phyloP scores from a whole-genome alignment of 1,140 invertebrate species.

The Drosophila mojavensis region DNA sequence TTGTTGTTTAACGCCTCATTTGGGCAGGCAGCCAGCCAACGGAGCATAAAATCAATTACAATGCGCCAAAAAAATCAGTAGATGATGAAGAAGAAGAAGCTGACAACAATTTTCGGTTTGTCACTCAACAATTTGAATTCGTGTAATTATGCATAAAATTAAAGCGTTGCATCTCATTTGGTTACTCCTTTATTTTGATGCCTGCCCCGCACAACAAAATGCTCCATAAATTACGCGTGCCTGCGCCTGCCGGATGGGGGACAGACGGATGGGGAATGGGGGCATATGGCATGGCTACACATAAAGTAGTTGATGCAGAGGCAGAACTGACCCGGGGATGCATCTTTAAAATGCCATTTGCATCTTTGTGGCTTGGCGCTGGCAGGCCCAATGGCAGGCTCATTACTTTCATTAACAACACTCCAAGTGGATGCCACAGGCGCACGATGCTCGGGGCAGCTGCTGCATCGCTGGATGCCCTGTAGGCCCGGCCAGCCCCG shows the following conservation, averaged over 20 bases:
- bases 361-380: slow-evolving; percentile 76
- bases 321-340: slow-evolving; percentile 67
- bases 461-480: slow-evolving; percentile 45
- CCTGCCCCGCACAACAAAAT: slow-evolving; percentile 54
- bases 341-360: slow-evolving; percentile 83
- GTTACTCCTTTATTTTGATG: slow-evolving; percentile 62
- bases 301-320: not conserved
- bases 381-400: slow-evolving; percentile 67
- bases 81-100: not conserved
- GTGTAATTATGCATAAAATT: slow-evolving; percentile 83
- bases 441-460: slow-evolving; percentile 56
- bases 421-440: slow-evolving; percentile 62
- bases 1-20: slow-evolving; percentile 67
- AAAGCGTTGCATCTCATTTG: slow-evolving; percentile 81
- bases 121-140: slow-evolving; percentile 81
- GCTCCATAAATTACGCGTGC: slow-evolving; percentile 81
- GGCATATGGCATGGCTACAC: slow-evolving; percentile 8
- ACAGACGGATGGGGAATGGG: not conserved
- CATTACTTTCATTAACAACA: slow-evolving; percentile 83
- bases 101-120: slow-evolving; percentile 56
- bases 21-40: slow-evolving; percentile 32
- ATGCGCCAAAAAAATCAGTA: slow-evolving; percentile 1
- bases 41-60: slow-evolving; percentile 74
- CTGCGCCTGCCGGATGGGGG: slow-evolving; percentile 9
- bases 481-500: slow-evolving; percentile 2